phyloP scores from a whole-genome alignment of 2,113 vertebrate species.

The Tychaedon coryphoeus region DNA sequence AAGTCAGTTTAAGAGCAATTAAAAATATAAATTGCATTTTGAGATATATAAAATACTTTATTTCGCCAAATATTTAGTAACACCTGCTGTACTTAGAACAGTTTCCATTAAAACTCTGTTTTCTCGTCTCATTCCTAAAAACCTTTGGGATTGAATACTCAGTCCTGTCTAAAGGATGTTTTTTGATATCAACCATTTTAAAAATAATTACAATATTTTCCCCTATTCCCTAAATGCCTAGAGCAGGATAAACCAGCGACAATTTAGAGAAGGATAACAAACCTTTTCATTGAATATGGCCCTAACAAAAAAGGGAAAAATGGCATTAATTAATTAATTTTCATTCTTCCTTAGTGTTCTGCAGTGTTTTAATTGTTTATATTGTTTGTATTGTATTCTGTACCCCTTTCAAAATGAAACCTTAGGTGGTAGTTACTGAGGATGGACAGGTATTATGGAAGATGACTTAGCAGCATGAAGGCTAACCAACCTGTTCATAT shows the following conservation, averaged over 20 bases:
- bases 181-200: neutral
- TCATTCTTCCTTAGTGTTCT: neutral
- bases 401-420: neutral
- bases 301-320: neutral
- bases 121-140: neutral
- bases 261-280: neutral
- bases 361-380: neutral
- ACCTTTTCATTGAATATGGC: neutral
- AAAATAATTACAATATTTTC: neutral
- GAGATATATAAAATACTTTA: neutral
- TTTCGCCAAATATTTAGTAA: neutral
- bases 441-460: neutral
- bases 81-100: neutral
- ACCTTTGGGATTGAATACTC: neutral
- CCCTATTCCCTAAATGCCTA: neutral
- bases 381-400: neutral
- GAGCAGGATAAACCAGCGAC: neutral
- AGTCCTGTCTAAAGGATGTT: neutral
- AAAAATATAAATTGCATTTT: neutral
- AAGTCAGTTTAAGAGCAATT: neutral
- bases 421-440: neutral
- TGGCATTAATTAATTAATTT: neutral
- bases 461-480: neutral
- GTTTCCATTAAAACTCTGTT: neutral
- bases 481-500: neutral